Evolutionary conservation across 2,113 vertebrate genomes (phyloP).

Genomic region (Suncus etruscus): DNA sequence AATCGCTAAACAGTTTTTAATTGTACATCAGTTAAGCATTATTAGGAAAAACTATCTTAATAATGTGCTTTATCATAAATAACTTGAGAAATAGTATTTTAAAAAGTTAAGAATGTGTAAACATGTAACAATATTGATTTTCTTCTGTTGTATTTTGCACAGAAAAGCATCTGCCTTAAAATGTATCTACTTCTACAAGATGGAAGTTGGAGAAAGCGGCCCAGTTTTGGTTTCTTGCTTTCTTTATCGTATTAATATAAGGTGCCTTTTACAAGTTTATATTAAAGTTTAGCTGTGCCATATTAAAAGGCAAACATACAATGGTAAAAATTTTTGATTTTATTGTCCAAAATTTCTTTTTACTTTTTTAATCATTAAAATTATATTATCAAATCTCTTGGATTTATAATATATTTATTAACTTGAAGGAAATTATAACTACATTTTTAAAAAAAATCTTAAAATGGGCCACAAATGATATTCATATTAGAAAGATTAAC

Average conservation of each 20-base stretch:
- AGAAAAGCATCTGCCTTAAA: constrained; percentile 89
- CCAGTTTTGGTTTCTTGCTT: constrained; percentile 83
- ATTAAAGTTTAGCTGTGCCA: constrained; percentile 83
- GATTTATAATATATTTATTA: constrained; percentile 72
- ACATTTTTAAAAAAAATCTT: constrained; percentile 65
- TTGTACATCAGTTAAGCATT: constrained; percentile 84
- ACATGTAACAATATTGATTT: constrained; percentile 84
- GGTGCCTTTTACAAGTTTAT: constrained; percentile 93
- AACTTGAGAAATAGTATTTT: constrained; percentile 80
- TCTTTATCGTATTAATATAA: constrained; percentile 91
- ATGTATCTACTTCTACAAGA: constrained; percentile 84
- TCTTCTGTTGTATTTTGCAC: constrained; percentile 87
- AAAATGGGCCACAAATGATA: constrained; percentile 73
- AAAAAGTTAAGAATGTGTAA: constrained; percentile 83
- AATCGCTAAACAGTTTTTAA: constrained; percentile 78
- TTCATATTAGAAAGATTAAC: constrained; percentile 71
- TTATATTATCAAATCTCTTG: constrained; percentile 80
- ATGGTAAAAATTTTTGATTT: constrained; percentile 81
- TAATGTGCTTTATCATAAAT: constrained; percentile 82
- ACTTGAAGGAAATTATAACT: constrained; percentile 75
- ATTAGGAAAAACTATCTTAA: constrained; percentile 84
- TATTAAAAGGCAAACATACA: constrained; percentile 78
- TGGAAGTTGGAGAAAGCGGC: constrained; percentile 78
- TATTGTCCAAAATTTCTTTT: constrained; percentile 78
- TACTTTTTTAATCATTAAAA: constrained; percentile 85